A percentile compares a stretch with the other conserved stretches of the same genome.
Evolutionary conservation across 2,113 vertebrate genomes (phyloP).

Genomic region (Oceanites oceanicus): DNA sequence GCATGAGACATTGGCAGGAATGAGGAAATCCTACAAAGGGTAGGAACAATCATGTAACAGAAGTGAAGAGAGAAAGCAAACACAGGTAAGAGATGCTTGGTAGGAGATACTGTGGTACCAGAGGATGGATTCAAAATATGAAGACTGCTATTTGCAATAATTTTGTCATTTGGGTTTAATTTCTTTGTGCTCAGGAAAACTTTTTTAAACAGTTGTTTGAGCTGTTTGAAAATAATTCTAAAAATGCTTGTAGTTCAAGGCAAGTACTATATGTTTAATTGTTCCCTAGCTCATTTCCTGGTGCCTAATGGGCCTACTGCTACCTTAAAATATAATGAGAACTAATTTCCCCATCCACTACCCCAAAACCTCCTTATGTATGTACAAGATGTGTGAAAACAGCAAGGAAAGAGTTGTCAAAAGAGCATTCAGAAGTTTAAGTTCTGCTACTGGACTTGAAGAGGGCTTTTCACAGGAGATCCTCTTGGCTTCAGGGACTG

Average conservation of each 20-base stretch:
- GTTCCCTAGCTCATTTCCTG: background rate
- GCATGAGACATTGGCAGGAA: background rate
- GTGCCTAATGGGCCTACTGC: background rate
- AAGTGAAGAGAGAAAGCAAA: background rate
- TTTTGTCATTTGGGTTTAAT: background rate
- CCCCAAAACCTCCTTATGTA: background rate
- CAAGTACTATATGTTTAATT: background rate
- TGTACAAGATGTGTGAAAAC: background rate
- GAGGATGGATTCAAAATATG: background rate
- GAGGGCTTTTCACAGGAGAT: background rate
- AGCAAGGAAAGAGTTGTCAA: background rate
- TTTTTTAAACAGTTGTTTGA: background rate
- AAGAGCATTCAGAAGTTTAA: background rate
- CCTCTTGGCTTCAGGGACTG: background rate
- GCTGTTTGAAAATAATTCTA: background rate
- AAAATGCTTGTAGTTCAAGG: background rate
- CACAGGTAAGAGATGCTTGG: background rate
- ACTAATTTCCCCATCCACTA: background rate
- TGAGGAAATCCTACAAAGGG: background rate
- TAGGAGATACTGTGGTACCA: background rate
- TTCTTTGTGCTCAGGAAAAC: background rate
- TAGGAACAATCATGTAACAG: background rate
- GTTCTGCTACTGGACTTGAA: background rate
- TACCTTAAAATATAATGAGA: background rate
- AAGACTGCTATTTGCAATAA: background rate